Base-by-base conservation (phyloP, 1,140 invertebrate genomes). In the Euura lappo region DNA sequence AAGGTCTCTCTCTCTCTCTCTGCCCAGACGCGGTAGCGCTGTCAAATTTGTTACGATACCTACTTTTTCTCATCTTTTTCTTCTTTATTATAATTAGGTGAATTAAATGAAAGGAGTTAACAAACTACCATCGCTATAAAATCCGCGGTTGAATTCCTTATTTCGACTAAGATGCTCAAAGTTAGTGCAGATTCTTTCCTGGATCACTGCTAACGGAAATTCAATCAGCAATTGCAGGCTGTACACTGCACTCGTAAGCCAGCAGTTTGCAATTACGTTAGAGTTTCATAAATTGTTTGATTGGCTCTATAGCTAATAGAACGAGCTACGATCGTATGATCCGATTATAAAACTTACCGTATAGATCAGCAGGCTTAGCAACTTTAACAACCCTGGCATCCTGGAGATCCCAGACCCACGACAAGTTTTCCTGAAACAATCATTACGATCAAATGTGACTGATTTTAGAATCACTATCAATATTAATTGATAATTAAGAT, bases 311-410 rank as follows among this genome's bases (percentile, higher is more conserved):
- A 28, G 28, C 28, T 28, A 28, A 28, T 28, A 28, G 28, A 28
- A 28, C 28, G 28, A 28, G 28, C 28, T 28, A 28, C 28, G 28
- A 28, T 28, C 28, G 8, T 64, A 10, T 13, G 13, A 64, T 64
- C 8, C 13, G 13, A 10, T 64, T 13, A 64, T 10, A 64, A 64
- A 42, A 85, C 83, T 86, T 73, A 88, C 86, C 83, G 85, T 85
- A 78, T 85, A 88, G 84, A 88, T 87, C 81, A 88, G 83, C 84
- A 84, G 81, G 80, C 79, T 80, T 82, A 87, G 84, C 82, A 87
- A 82, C 82, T 81, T 88, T 84, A 85, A 83, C 85, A 86, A 79
- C 84, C 84, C 83, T 86, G 82, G 85, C 86, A 87, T 87, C 82
- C 84, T 88, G 84, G 80, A 86, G 83, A 81, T 85, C 75, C 83